Evolutionary conservation across 2,888 invertebrate genomes (phyloP), one percentile per base, ranked within the genome.

Genomic region (Drosophila meridionalis): DNA sequence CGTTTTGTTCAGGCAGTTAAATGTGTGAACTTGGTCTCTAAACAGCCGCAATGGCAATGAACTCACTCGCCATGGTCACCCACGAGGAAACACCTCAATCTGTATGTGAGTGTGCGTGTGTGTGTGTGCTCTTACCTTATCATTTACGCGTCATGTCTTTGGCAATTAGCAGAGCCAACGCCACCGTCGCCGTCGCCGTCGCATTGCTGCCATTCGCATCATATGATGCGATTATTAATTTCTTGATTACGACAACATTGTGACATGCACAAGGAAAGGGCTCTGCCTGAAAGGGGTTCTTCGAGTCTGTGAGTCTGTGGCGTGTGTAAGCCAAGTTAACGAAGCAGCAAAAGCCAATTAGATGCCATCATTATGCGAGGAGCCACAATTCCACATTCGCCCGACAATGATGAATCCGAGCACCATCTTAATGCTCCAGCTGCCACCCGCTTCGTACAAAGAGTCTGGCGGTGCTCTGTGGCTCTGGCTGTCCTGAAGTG

Each of bases 281-380:
- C 4, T 14, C 38, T 12, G 26, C 43, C 32, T 26, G 5, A 52
- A 30, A 14, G 14, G 30, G 48, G 48, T 30, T 30, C 48, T 47
- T 7, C 42, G n/a, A 20, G 26, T 53, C 28, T 42, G 56, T 67
- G 68, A 38, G 69, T 53, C 74, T 76, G 73, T 74, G 73, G 12
- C 6, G 71, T 82, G 75, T 59, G 52, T 28, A 75, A 82, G 82
- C 82, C 87, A 83, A 78, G 83, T 83, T 89, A 87, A 89, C 87
- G 85, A 87, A 87, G 82, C 89, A 89, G 87, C 89, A 89, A 80
- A 78, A 78, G 83, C 89, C 87, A 87, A 87, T 87, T 87, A 87
- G 85, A 89, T 83, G 87, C 81, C 84, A 89, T 84, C 86, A 84
- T 87, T 81, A 89, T 63, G 69, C 78, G 28, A 12, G 80, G 66